Conservation (phyloP, 2,888 invertebrate genomes). For the Steromphala cineraria region DNA sequence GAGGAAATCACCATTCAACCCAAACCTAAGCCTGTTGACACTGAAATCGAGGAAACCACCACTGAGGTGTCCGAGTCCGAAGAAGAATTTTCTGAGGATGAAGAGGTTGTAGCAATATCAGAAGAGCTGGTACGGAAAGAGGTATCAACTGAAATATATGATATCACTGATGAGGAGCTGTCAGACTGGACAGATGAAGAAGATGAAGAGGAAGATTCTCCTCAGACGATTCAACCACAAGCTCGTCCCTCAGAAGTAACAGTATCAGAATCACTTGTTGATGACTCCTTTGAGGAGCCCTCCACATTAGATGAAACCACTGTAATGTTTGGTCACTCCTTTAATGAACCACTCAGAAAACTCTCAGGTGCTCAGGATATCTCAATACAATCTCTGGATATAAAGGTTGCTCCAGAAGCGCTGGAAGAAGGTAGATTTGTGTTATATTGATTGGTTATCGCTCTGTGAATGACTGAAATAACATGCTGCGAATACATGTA, state of each 20-base stretch:
- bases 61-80: background rate
- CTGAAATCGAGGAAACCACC: constrained; percentile 6
- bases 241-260: background rate
- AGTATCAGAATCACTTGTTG: background rate
- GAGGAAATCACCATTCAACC: background rate
- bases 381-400: constrained; percentile 23
- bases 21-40: background rate
- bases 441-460: background rate
- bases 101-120: constrained; percentile 29
- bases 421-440: constrained; percentile 22
- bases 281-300: background rate
- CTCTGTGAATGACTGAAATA: background rate
- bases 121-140: constrained; percentile 26
- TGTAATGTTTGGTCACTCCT: background rate
- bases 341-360: background rate
- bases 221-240: background rate
- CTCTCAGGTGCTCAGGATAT: constrained; percentile 32
- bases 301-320: background rate
- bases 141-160: background rate
- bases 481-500: background rate
- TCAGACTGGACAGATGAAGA: background rate
- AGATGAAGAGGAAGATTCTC: background rate
- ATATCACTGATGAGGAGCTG: background rate
- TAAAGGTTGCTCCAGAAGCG: background rate
- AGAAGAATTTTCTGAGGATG: background rate